Conservation (phyloP, 2,888 invertebrate species). For the Oegoconia quadripuncta region DNA sequence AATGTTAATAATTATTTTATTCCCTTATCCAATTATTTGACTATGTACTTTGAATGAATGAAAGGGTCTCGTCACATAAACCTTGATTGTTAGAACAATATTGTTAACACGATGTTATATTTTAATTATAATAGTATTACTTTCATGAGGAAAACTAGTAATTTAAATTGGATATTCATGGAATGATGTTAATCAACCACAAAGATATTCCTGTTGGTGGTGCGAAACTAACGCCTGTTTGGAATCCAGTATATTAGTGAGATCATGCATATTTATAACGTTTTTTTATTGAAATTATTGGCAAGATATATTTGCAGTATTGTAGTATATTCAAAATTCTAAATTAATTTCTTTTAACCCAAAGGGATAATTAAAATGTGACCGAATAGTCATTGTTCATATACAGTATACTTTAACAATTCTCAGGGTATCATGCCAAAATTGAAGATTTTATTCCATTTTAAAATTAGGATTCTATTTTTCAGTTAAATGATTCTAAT, state of each 20-base stretch:
- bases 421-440: not conserved
- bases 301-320: conserved; percentile 31
- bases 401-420: conserved; percentile 2
- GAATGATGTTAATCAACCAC: conserved; percentile 3
- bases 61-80: conserved; percentile 11
- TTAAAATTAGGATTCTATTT: no score
- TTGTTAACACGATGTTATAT: conserved; percentile 22
- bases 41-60: not conserved
- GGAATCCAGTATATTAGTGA: conserved; percentile 38
- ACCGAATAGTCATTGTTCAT: not conserved
- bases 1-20: conserved; percentile 31
- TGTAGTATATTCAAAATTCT: conserved; percentile 25
- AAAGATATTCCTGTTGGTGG: no score
- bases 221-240: no score
- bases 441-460: not conserved
- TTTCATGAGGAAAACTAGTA: conserved; percentile 15
- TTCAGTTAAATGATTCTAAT: no score
- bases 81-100: conserved; percentile 13
- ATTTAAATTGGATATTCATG: conserved; percentile 2
- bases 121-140: conserved; percentile 31
- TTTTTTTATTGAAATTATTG: conserved; percentile 28
- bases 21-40: not conserved
- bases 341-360: conserved; percentile 22
- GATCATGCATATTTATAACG: conserved; percentile 40
- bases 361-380: conserved; percentile 7